Percentiles rank a stretch among this genome's conserved stretches.
Evolutionary conservation across 2,888 invertebrate genomes (phyloP).

Genomic region (Drosophila sordidula): DNA sequence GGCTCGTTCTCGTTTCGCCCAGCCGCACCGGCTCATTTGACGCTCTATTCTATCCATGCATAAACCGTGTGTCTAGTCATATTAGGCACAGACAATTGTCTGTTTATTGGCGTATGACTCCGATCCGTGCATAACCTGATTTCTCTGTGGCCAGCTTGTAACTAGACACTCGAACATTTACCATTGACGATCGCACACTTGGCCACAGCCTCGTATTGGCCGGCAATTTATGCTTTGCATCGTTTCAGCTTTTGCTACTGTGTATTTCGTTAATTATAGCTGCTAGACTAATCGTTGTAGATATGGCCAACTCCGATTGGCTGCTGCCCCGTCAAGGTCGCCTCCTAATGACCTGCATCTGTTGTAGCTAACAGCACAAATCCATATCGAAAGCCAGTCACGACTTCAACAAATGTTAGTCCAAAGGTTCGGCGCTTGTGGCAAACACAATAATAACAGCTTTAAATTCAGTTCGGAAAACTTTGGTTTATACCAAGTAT

Average conservation of each 20-base stretch:
- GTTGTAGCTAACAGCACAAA: conserved; percentile 1
- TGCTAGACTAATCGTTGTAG: conserved; percentile 57
- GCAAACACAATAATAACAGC: neutral
- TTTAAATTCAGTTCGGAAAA: neutral
- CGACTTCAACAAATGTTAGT: conserved; percentile 29
- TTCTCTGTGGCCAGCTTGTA: conserved; percentile 43
- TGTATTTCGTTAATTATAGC: conserved; percentile 52
- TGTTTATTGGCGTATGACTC: conserved; percentile 62
- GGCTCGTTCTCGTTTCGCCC: conserved; percentile 7
- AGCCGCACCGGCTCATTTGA: conserved; percentile 10
- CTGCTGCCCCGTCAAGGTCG: conserved; percentile 51
- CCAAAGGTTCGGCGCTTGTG: neutral
- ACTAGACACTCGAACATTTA: conserved; percentile 18
- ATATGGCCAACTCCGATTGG: conserved; percentile 32
- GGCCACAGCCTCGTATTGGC: conserved; percentile 4
- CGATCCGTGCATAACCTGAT: conserved; percentile 67
- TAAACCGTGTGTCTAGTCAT: conserved; percentile 46
- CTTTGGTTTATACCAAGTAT: neutral
- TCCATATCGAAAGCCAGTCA: conserved; percentile 35
- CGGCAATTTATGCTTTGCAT: conserved; percentile 14
- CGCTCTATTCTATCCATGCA: conserved; percentile 28
- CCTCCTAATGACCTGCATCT: conserved; percentile 53
- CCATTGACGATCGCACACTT: conserved; percentile 23
- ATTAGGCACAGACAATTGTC: conserved; percentile 51
- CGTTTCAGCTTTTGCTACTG: conserved; percentile 32